These are phyloP conservation scores for Drosophila fulvimacula DNA, from an alignment of 2,888 invertebrate genomes.

Conservation along the genomic window DNA sequence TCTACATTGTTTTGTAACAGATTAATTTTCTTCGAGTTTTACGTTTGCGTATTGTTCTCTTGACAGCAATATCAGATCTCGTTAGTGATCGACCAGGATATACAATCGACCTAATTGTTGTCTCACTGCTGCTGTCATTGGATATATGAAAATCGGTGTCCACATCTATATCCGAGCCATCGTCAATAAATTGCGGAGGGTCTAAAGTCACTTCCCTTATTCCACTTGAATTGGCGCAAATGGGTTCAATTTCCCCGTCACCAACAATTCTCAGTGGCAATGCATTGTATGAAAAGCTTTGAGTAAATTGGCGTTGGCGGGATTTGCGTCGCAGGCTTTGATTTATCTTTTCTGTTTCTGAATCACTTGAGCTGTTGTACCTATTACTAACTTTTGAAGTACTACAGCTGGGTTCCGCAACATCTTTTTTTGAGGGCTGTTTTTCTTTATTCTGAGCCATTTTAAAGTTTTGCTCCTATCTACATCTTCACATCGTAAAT, in stretches of 20 bases:
- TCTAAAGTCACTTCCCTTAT: slow-evolving; percentile 53
- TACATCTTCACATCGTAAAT: slow-evolving; percentile 4
- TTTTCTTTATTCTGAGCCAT: slow-evolving; percentile 43
- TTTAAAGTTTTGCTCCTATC: slow-evolving; percentile 11
- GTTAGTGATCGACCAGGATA: slow-evolving; percentile 43
- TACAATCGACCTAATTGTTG: slow-evolving; percentile 30
- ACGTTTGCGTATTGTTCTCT: slow-evolving; percentile 43
- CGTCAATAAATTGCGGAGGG: slow-evolving; percentile 52
- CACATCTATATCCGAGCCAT: slow-evolving; percentile 49
- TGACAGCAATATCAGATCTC: slow-evolving; percentile 43
- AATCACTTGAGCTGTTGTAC: slow-evolving; percentile 37
- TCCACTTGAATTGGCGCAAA: slow-evolving; percentile 25
- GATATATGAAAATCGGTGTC: slow-evolving; percentile 66
- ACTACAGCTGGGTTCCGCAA: neutral
- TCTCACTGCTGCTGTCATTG: slow-evolving; percentile 61
- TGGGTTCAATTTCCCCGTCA: slow-evolving; percentile 11
- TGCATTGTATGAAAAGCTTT: slow-evolving; percentile 46
- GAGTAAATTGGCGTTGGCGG: slow-evolving; percentile 30
- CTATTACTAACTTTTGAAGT: slow-evolving; percentile 3
- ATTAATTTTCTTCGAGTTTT: slow-evolving; percentile 26
- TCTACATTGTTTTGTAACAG: slow-evolving; percentile 36
- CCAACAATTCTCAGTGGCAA: slow-evolving; percentile 50
- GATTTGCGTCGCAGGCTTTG: slow-evolving; percentile 46
- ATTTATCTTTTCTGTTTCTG: slow-evolving; percentile 46
- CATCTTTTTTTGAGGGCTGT: neutral